Conservation (phyloP, 2,888 invertebrate genomes). For the Acrobasis repandana region DNA sequence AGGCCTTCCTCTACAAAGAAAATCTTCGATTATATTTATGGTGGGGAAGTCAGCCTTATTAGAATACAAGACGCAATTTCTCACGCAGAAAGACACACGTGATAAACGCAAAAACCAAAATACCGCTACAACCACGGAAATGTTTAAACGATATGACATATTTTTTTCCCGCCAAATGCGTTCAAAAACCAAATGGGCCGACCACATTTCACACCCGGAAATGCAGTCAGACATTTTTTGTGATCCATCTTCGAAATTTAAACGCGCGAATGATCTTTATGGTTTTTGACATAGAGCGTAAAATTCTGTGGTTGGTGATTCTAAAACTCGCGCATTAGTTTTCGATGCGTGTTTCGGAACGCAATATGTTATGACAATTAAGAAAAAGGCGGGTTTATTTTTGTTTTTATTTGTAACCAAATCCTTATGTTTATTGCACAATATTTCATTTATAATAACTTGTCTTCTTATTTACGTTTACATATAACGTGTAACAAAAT, state of each 20-base stretch:
- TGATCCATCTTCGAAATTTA: slow-evolving; percentile 34
- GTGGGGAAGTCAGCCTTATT: slow-evolving; percentile 45
- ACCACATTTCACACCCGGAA: slow-evolving; percentile 78
- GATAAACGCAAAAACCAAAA: slow-evolving; percentile 51
- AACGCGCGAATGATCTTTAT: slow-evolving; percentile 15
- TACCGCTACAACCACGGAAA: slow-evolving; percentile 57
- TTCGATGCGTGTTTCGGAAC: slow-evolving; percentile 13
- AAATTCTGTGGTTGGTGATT: not conserved
- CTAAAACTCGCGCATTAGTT: not conserved
- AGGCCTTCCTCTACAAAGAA: slow-evolving; percentile 14
- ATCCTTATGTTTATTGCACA: not conserved
- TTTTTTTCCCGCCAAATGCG: slow-evolving; percentile 57
- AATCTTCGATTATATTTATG: slow-evolving; percentile 25
- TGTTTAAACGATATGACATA: slow-evolving; percentile 41
- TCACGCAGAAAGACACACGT: slow-evolving; percentile 51
- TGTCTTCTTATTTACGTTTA: too few species aligned
- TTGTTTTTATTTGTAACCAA: not conserved
- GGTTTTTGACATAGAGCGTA: slow-evolving; percentile 6
- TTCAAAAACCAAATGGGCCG: slow-evolving; percentile 64
- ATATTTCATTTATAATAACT: not conserved
- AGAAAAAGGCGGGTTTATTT: not conserved
- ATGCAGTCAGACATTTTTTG: slow-evolving; percentile 64
- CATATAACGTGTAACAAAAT: too few species aligned
- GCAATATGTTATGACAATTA: slow-evolving; percentile 8
- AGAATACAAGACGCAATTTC: slow-evolving; percentile 61